These are phyloP conservation scores for Yasuhikotakia modesta DNA, from an alignment of 2,797 vertebrate species.

Conservation along the genomic window DNA sequence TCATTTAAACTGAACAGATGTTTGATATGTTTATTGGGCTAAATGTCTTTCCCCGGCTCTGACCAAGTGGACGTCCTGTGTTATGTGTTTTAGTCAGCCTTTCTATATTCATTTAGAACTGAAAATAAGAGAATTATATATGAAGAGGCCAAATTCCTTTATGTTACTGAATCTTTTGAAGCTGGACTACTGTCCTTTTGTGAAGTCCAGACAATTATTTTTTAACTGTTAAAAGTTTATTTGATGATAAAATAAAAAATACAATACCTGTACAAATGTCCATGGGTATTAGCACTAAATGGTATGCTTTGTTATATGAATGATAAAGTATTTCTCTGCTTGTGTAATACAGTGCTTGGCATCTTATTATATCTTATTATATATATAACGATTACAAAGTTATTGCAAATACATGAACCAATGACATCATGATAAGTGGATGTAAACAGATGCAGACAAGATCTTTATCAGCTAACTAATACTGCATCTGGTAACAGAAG, in stretches of 20 bases:
- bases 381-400: not conserved
- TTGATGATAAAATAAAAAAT: too few relatives aligned
- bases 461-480: not conserved
- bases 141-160: conserved; percentile 39
- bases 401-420: conserved; percentile 19
- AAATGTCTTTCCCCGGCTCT: conserved; percentile 30
- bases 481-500: not conserved
- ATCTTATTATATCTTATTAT: conserved; percentile 33
- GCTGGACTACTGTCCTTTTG: too few relatives aligned
- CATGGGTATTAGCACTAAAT: too few relatives aligned
- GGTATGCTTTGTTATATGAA: not conserved
- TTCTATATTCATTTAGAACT: conserved; percentile 22
- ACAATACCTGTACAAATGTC: too few relatives aligned
- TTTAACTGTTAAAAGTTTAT: too few relatives aligned
- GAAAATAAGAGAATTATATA: conserved; percentile 11
- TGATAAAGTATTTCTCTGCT: conserved; percentile 13
- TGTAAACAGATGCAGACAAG: not conserved
- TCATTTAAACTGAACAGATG: conserved; percentile 42
- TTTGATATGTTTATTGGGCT: conserved; percentile 41
- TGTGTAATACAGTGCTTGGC: conserved; percentile 38
- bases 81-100: conserved; percentile 14
- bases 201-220: conserved; percentile 1
- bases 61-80: conserved; percentile 16
- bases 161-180: conserved; percentile 9
- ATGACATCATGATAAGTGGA: not conserved